These are phyloP conservation scores for Characodon lateralis DNA, from an alignment of 2,797 vertebrate genomes.

Conservation along the genomic window DNA sequence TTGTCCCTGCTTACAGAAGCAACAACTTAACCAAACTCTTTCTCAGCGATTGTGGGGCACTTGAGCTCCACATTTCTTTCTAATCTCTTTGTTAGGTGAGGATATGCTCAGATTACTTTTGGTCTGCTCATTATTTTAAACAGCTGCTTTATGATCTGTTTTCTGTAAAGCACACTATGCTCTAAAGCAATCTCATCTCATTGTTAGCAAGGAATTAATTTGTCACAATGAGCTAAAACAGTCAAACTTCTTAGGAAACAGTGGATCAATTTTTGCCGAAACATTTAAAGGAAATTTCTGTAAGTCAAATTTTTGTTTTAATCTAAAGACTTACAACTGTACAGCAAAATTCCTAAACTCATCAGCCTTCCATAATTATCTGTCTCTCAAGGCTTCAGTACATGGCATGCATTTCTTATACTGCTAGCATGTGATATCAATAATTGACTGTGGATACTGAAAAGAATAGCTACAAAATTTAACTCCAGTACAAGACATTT, in stretches of 20 bases:
- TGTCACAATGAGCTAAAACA: conserved; percentile 40
- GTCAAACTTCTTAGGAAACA: conserved; percentile 43
- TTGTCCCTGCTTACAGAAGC: conserved; percentile 54
- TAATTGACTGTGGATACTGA: conserved; percentile 62
- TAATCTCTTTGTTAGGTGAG: conserved; percentile 77
- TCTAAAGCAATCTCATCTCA: conserved; percentile 39
- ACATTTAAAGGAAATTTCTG: conserved; percentile 38
- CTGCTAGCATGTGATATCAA: conserved; percentile 57
- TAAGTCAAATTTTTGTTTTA: conserved; percentile 36
- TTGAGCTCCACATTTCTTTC: conserved; percentile 73
- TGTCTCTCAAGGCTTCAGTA: conserved; percentile 39
- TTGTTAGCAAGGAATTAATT: conserved; percentile 58
- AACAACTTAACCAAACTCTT: conserved; percentile 61
- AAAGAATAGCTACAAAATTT: conserved; percentile 56
- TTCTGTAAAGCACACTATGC: conserved; percentile 42
- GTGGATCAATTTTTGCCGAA: conserved; percentile 11
- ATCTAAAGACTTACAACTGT: conserved; percentile 33
- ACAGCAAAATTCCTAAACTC: conserved; percentile 17
- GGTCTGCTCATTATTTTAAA: conserved; percentile 73
- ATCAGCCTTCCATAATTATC: conserved; percentile 38
- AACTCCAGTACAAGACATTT: conserved; percentile 62
- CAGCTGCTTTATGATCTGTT: conserved; percentile 57
- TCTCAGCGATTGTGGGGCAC: conserved; percentile 67
- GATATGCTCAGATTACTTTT: conserved; percentile 68
- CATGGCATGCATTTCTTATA: conserved; percentile 55